These are phyloP conservation scores for Diplodus puntazzo DNA, from an alignment of 2,797 vertebrate species.

Conservation along the genomic window DNA sequence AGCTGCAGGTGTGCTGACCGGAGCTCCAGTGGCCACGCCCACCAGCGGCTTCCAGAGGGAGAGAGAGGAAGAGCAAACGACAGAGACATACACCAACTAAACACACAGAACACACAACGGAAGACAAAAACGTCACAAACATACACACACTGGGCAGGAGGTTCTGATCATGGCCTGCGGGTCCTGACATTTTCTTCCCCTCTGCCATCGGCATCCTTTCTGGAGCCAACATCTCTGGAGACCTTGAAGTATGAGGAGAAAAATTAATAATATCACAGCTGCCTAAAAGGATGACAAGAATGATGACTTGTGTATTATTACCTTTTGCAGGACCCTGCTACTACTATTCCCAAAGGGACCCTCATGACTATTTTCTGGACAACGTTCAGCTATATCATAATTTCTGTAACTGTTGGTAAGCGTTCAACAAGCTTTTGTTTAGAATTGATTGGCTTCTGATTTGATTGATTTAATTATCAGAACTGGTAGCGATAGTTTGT, in stretches of 20 bases:
- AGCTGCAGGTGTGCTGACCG: no score
- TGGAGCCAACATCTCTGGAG: conserved; percentile 86
- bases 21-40: no score
- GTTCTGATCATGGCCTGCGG: no score
- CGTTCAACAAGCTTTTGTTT: background rate
- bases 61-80: no score
- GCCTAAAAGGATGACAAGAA: background rate
- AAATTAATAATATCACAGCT: background rate
- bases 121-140: no score
- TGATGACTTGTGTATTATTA: conserved; percentile 1
- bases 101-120: no score
- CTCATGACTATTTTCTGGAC: conserved; percentile 84
- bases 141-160: no score
- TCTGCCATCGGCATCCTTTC: conserved; percentile 85
- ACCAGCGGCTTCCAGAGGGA: no score
- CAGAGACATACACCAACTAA: no score
- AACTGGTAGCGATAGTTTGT: background rate
- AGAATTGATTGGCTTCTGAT: background rate
- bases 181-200: conserved; percentile 88
- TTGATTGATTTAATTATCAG: background rate
- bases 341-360: conserved; percentile 84
- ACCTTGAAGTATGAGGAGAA: conserved; percentile 79
- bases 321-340: conserved; percentile 76
- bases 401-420: conserved; percentile 81
- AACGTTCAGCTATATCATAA: conserved; percentile 77